Base-by-base conservation (phyloP, 2,797 vertebrate species). In the Leptodactylus fallax region DNA sequence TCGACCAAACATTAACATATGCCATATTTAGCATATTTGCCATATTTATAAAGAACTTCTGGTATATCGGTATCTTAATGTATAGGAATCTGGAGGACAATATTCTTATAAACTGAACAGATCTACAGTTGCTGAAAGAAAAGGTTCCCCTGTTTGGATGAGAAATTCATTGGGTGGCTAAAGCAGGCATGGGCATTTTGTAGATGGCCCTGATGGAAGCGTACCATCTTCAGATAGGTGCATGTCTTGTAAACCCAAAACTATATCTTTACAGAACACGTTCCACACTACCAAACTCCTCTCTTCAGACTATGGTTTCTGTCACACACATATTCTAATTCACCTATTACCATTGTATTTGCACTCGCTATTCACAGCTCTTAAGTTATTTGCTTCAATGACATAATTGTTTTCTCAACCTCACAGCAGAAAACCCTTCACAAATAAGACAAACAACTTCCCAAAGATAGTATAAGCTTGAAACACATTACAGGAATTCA, bases 401-500 rank as follows among this genome's bases (percentile, higher is more conserved):
- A 63, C 69, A 72, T 49, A 6, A 51, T 61, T 85, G 55, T 85
- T 63, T 78, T 63, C 45, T 53, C 23, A 85, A 27, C n/a, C 19
- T 23, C n/a, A 78, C 49, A 7, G 7, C 11, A 55, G 21, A 77
- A 58, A 86, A 58, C 13, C 63, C 63, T 47, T 2, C 11, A 17
- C 67, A 87, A 87, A 87, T 61, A 87, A 76, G 23, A 51, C 69
- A 81, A 87, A 81, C 79, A 86, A 14, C 3, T 79, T 79, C 85
- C 61, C 47, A 4, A 85, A 78, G 56, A 77, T 36, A 53, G 36
- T 79, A 60, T 36, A 58, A 79, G 78, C 63, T 17, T 36, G 17
- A 71, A 67, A 81, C n/a, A 61, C 14, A 47, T 87, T 71, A 85
- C 71, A 61, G 56, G 71, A 77, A 85, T 77, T 21, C 21, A 74